Evolutionary conservation across 2,888 invertebrate species (phyloP).

Genomic region (Colostygia pectinataria): DNA sequence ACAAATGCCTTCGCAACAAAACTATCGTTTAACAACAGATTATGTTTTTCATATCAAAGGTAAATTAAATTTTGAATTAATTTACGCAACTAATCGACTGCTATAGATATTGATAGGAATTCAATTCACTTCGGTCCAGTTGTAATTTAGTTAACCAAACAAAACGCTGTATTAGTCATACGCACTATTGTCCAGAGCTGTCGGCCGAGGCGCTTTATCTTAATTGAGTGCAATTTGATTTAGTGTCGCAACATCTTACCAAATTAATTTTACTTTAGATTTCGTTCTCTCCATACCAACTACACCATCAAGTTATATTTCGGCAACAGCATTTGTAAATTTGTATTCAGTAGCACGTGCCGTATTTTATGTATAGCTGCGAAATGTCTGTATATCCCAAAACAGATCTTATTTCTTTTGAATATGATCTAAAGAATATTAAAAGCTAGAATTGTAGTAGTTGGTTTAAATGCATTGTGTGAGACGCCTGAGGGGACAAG

Average conservation of each 20-base stretch:
- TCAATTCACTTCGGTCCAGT: constrained; percentile 55
- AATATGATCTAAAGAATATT: constrained; percentile 13
- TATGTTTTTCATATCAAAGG: constrained; percentile 26
- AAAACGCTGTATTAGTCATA: constrained; percentile 76
- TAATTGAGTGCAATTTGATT: constrained; percentile 81
- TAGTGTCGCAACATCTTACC: constrained; percentile 61
- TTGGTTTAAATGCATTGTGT: constrained; percentile 56
- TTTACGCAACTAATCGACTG: constrained; percentile 35
- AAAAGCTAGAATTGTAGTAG: constrained; percentile 17
- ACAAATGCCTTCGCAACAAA: too few relatives aligned
- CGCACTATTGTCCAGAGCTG: constrained; percentile 70
- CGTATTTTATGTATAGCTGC: constrained; percentile 29
- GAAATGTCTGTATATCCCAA: constrained; percentile 8
- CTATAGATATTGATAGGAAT: constrained; percentile 55
- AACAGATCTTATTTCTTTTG: constrained; percentile 17
- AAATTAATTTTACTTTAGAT: constrained; percentile 47
- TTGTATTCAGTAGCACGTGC: constrained; percentile 50
- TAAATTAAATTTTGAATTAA: constrained; percentile 41
- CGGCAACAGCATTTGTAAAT: constrained; percentile 42
- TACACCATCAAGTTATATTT: constrained; percentile 40
- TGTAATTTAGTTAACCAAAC: constrained; percentile 74
- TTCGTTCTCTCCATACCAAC: constrained; percentile 33
- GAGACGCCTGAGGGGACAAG: constrained; percentile 71
- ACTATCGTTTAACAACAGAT: neutral
- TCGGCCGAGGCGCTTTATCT: constrained; percentile 75